phyloP scores from a whole-genome alignment of 1,140 invertebrate genomes.

The Watersipora subatra region DNA sequence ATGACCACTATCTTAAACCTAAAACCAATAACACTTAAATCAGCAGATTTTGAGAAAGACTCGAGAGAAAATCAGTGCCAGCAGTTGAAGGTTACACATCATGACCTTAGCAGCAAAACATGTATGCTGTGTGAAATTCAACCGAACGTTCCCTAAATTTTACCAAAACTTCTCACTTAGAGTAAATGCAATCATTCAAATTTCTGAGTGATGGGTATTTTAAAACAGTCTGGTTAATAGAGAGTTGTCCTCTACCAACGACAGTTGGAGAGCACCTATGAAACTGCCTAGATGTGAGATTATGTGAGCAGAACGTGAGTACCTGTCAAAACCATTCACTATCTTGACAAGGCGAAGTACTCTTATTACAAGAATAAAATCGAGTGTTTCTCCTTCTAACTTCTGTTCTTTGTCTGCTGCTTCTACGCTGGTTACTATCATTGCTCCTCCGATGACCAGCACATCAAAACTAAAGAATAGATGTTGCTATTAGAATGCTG shows the following conservation, averaged over 20 bases:
- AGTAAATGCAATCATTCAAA: background rate
- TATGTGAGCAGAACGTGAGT: constrained; percentile 1
- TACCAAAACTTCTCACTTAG: too few relatives aligned
- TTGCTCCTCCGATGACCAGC: constrained; percentile 42
- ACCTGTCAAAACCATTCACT: constrained; percentile 42
- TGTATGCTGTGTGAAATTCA: too few relatives aligned
- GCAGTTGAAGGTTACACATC: too few relatives aligned
- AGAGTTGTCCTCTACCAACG: too few relatives aligned
- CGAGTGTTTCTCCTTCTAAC: constrained; percentile 21
- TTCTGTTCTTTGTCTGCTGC: constrained; percentile 22
- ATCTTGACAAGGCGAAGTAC: constrained; percentile 44
- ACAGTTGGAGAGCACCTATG: background rate
- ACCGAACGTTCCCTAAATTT: too few relatives aligned
- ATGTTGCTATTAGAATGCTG: too few relatives aligned
- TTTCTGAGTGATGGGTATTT: too few relatives aligned
- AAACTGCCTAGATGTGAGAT: too few relatives aligned
- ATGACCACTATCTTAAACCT: constrained; percentile 44
- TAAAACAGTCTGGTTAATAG: too few relatives aligned
- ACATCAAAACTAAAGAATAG: constrained; percentile 43
- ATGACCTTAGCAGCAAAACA: too few relatives aligned
- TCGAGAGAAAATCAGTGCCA: too few relatives aligned
- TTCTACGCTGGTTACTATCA: constrained; percentile 37
- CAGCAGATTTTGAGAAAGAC: background rate
- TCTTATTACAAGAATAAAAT: constrained; percentile 42
- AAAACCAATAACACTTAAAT: too few relatives aligned